Percentiles rank a stretch among this genome's conserved stretches.
phyloP scores from a whole-genome alignment of 2,888 invertebrate species.

The Mallateleia sp. region DNA sequence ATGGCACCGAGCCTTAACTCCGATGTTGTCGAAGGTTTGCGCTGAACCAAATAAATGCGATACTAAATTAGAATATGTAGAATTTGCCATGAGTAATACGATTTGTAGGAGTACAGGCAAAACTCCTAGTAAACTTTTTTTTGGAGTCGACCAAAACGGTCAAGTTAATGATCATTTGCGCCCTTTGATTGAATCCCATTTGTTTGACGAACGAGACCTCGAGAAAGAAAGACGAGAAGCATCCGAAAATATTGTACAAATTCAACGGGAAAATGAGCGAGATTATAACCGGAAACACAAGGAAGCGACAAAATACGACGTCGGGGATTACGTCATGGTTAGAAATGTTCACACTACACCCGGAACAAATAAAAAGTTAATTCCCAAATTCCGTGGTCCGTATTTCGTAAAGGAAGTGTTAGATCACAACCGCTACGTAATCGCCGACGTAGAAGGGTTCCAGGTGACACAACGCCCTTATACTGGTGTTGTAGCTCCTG shows the following conservation, averaged over 20 bases:
- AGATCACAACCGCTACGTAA: not conserved
- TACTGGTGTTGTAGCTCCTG: not conserved
- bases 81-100: slow-evolving; percentile 82
- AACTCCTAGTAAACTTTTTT: slow-evolving; percentile 81
- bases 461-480: not conserved
- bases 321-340: not conserved
- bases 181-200: not conserved
- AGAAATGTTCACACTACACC: not conserved
- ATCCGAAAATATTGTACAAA: not conserved
- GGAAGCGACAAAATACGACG: not conserved
- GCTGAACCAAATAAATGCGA: slow-evolving; percentile 76
- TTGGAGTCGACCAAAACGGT: slow-evolving; percentile 80
- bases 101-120: slow-evolving; percentile 79
- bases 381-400: slow-evolving; percentile 76
- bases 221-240: not conserved
- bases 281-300: not conserved
- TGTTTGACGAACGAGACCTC: slow-evolving; percentile 6
- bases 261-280: not conserved
- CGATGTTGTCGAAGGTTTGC: slow-evolving; percentile 80
- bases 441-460: not conserved
- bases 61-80: slow-evolving; percentile 70
- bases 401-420: slow-evolving; percentile 6
- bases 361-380: slow-evolving; percentile 40
- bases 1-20: slow-evolving; percentile 78
- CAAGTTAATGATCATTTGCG: slow-evolving; percentile 1